These are phyloP conservation scores for Nicator chloris DNA, from an alignment of 2,113 vertebrate species.

Conservation along the genomic window DNA sequence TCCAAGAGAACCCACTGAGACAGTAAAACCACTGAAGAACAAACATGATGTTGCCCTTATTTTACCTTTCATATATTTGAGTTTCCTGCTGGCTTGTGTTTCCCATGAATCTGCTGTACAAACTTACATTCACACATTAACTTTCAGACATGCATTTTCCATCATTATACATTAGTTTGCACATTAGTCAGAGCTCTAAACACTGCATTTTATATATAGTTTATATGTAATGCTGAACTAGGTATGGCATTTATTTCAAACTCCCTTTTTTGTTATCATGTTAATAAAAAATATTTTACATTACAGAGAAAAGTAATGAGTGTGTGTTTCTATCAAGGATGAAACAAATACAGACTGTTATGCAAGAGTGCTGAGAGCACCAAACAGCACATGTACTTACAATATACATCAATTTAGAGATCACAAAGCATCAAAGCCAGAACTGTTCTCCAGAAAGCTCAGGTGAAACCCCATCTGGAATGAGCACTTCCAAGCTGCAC, in stretches of 20 bases:
- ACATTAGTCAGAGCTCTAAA: background rate
- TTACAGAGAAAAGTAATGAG: background rate
- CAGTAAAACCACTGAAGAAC: background rate
- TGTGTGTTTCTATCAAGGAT: background rate
- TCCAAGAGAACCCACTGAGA: background rate
- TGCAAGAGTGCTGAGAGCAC: background rate
- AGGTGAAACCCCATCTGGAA: background rate
- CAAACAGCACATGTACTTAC: background rate
- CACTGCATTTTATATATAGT: background rate
- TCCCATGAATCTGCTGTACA: background rate
- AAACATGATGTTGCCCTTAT: background rate
- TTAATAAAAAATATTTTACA: background rate
- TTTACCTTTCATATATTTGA: background rate
- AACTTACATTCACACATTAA: background rate
- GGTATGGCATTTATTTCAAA: background rate
- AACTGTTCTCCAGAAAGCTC: background rate
- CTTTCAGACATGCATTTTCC: background rate
- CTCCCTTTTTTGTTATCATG: background rate
- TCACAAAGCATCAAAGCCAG: background rate
- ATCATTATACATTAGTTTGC: background rate
- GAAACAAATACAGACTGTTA: background rate
- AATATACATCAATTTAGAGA: background rate
- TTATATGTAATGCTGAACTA: background rate
- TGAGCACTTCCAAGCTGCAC: fast-evolving
- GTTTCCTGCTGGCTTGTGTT: background rate